Evolutionary conservation across 2,888 invertebrate species (phyloP).

Genomic region (Heliothis peltigera): DNA sequence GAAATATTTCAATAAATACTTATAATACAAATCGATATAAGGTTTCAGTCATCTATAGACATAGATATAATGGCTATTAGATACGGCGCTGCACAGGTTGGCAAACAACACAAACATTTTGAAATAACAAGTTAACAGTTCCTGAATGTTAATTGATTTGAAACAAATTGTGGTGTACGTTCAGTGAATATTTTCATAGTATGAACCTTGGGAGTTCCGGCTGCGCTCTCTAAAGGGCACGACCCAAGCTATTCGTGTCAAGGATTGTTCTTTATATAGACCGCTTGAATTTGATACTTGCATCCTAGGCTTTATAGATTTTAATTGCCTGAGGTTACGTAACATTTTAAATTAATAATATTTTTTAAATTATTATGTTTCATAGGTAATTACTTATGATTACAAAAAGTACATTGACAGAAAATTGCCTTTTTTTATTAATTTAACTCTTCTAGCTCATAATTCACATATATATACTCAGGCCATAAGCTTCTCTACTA

Average conservation of each 20-base stretch:
- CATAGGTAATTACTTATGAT: too few relatives aligned
- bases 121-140: conserved; percentile 2
- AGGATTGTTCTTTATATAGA: conserved; percentile 79
- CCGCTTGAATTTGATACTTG: conserved; percentile 65
- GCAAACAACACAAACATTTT: not conserved
- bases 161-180: conserved; percentile 30
- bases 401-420: too few relatives aligned
- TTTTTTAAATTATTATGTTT: not conserved
- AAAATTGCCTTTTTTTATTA: too few relatives aligned
- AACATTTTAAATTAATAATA: conserved; percentile 1
- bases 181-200: conserved; percentile 59
- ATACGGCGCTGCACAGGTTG: too few relatives aligned
- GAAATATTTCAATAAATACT: too few relatives aligned
- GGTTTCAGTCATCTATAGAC: too few relatives aligned
- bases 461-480: too few relatives aligned
- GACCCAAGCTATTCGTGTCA: conserved; percentile 81
- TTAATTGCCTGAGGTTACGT: conserved; percentile 19
- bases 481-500: too few relatives aligned
- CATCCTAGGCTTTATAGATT: conserved; percentile 27
- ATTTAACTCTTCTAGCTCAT: too few relatives aligned
- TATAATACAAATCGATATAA: too few relatives aligned
- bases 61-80: too few relatives aligned
- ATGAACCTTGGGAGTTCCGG: conserved; percentile 71
- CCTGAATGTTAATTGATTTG: conserved; percentile 6
- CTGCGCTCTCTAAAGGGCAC: conserved; percentile 77